phyloP scores from a whole-genome alignment of 2,113 vertebrate genomes.

The Ptilonorhynchus violaceus region DNA sequence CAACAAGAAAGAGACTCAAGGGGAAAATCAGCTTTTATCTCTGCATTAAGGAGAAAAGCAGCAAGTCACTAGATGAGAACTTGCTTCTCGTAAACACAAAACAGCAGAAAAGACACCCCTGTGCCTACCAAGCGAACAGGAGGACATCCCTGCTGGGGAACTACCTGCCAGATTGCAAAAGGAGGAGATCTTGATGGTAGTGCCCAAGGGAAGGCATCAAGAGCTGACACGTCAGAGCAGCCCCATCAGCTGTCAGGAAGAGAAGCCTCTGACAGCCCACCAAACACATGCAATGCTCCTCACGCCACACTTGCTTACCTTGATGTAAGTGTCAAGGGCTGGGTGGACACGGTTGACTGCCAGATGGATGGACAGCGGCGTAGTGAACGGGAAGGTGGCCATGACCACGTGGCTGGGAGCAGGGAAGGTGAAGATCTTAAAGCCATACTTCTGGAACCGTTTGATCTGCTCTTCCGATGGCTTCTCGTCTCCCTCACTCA shows the following conservation, averaged over 20 bases:
- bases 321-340: slow-evolving; percentile 83
- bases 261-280: background rate
- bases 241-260: background rate
- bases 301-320: slow-evolving; percentile 72
- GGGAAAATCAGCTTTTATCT: background rate
- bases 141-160: slow-evolving; percentile 10
- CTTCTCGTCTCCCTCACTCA: slow-evolving; percentile 84
- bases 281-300: background rate
- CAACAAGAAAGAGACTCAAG: background rate
- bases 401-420: slow-evolving; percentile 88
- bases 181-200: background rate
- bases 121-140: accelerated
- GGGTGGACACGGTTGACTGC: slow-evolving; percentile 84
- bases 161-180: slow-evolving; percentile 16
- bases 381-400: slow-evolving; percentile 84
- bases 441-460: slow-evolving; percentile 86
- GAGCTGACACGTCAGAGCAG: background rate
- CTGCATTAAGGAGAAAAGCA: background rate
- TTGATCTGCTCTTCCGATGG: slow-evolving; percentile 79
- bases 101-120: background rate
- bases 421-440: slow-evolving; percentile 88
- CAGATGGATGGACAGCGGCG: slow-evolving; percentile 79
- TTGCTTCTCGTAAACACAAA: background rate
- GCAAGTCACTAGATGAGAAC: background rate
- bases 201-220: slow-evolving; percentile 25